phyloP scores from a whole-genome alignment of 2,888 invertebrate species.

The Nasonia oneida region DNA sequence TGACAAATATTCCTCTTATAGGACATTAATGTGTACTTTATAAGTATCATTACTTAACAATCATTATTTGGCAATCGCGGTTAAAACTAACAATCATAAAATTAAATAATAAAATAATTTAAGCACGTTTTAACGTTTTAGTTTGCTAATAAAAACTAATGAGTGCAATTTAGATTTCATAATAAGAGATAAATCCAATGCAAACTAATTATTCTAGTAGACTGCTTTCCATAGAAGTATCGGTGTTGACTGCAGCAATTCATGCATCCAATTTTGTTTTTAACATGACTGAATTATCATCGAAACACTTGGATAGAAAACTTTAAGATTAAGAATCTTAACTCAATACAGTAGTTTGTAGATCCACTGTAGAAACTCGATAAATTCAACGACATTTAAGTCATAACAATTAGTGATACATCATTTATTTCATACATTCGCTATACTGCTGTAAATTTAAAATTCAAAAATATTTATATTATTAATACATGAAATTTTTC shows the following conservation, averaged over 20 bases:
- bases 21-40: not conserved
- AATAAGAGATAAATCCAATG: not conserved
- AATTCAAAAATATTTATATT: constrained; percentile 46
- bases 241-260: constrained; percentile 9
- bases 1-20: not conserved
- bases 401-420: not conserved
- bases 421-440: constrained; percentile 36
- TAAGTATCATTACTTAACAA: not conserved
- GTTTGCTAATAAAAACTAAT: not conserved
- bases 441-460: constrained; percentile 54
- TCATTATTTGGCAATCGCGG: not conserved
- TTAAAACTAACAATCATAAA: not conserved
- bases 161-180: not conserved
- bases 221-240: constrained; percentile 14
- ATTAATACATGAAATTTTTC: constrained; percentile 28
- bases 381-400: constrained; percentile 21
- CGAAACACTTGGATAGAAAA: constrained; percentile 49
- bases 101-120: not conserved
- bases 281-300: constrained; percentile 44
- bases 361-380: constrained; percentile 31
- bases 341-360: not conserved
- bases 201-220: constrained; percentile 15
- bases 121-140: not conserved
- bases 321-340: constrained; percentile 34
- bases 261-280: not conserved